Evolutionary conservation across 2,797 vertebrate genomes (phyloP).

Genomic region (Anisognathus igniventris): DNA sequence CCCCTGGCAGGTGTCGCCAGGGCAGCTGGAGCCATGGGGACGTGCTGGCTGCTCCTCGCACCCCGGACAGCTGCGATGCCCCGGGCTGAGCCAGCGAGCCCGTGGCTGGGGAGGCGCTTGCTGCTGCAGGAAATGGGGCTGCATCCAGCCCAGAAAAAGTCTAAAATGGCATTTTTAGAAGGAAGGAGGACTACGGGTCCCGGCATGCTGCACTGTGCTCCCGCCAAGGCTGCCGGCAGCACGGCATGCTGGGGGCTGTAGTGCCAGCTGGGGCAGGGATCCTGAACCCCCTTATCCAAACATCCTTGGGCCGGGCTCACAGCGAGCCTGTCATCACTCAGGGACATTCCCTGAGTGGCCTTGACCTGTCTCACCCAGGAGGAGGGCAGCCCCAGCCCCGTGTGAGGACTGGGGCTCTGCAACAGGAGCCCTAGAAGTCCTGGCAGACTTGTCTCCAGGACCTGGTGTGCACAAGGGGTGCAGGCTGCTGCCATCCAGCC

Average conservation of each 20-base stretch:
- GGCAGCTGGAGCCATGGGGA: neutral
- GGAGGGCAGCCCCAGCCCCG: accelerated
- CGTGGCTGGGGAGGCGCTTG: neutral
- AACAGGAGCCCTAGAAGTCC: neutral
- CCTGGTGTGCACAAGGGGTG: accelerated
- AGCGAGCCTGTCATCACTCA: accelerated
- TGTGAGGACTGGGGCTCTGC: neutral
- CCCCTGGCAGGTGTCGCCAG: neutral
- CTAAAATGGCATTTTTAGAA: conserved; percentile 42
- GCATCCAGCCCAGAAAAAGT: neutral
- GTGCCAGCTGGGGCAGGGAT: neutral
- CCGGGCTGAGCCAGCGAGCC: neutral
- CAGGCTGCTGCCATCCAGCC: neutral
- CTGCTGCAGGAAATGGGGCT: conserved; percentile 36
- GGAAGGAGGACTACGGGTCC: conserved; percentile 1
- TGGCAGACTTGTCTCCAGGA: accelerated
- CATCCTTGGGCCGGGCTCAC: neutral
- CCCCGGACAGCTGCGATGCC: accelerated
- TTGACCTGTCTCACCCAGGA: accelerated
- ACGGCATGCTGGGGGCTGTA: neutral
- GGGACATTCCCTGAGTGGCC: neutral
- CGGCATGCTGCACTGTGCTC: neutral
- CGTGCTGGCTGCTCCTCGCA: accelerated
- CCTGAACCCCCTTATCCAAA: neutral
- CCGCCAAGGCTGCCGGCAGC: accelerated